Conservation (phyloP, 2,797 vertebrate species). For the Onychomys torridus region DNA sequence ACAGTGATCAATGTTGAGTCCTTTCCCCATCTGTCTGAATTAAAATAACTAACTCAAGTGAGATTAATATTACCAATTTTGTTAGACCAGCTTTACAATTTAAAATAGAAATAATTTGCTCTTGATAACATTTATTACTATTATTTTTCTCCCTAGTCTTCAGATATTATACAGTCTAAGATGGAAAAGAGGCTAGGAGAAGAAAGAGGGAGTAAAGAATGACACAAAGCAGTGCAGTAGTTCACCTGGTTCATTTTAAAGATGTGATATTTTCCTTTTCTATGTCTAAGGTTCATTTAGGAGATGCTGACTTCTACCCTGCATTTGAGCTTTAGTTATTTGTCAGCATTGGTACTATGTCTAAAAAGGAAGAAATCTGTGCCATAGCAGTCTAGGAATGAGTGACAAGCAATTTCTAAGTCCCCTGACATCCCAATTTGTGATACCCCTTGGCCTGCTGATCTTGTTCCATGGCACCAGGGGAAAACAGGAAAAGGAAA, state of each 20-base stretch:
- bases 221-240: neutral
- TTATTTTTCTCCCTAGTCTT: constrained; percentile 15
- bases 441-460: accelerated
- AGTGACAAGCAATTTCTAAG: neutral
- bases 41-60: constrained; percentile 66
- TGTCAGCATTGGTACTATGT: neutral
- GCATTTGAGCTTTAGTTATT: neutral
- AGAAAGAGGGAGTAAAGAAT: neutral
- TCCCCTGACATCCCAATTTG: neutral
- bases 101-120: constrained; percentile 56
- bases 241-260: neutral
- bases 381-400: neutral
- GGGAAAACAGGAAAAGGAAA: neutral
- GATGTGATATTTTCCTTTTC: neutral
- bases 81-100: constrained; percentile 41
- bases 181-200: neutral
- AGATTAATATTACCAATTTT: constrained; percentile 61
- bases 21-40: constrained; percentile 31
- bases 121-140: constrained; percentile 36
- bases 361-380: neutral
- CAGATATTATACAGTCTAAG: neutral
- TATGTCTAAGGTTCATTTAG: neutral
- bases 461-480: neutral
- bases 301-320: neutral
- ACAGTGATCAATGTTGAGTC: constrained; percentile 46